A percentile compares a stretch with the other conserved stretches of the same genome.
Evolutionary conservation across 2,888 invertebrate species (phyloP).

Genomic region (Ennomos erosarius): DNA sequence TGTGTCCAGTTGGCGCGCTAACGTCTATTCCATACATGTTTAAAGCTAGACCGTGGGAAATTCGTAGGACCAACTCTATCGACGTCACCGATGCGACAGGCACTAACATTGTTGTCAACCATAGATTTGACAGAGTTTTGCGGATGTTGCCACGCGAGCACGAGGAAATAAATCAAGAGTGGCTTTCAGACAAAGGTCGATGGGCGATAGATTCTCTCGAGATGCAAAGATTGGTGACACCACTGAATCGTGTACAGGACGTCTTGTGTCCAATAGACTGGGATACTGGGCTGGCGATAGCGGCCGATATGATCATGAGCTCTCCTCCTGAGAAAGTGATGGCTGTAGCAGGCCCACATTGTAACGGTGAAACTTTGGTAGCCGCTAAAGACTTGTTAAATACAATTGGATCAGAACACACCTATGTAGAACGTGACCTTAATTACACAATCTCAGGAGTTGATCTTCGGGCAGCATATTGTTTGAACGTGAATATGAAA

Average conservation of each 20-base stretch:
- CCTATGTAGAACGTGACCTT: constrained; percentile 64
- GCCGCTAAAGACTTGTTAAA: constrained; percentile 73
- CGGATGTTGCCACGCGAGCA: constrained; percentile 73
- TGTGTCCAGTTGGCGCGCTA: constrained; percentile 99
- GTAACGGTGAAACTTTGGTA: constrained; percentile 73
- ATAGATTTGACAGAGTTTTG: constrained; percentile 67
- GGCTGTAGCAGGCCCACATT: constrained; percentile 71
- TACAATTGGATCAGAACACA: constrained; percentile 65
- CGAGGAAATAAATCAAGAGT: constrained; percentile 94
- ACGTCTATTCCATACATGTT: constrained; percentile 98
- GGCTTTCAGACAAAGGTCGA: constrained; percentile 98
- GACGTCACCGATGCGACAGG: constrained; percentile 79
- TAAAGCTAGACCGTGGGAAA: constrained; percentile 99
- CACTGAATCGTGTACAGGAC: constrained; percentile 92
- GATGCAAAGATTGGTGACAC: constrained; percentile 96
- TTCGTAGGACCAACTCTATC: constrained; percentile 87
- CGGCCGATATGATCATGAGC: constrained; percentile 86
- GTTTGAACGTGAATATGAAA: constrained; percentile 88
- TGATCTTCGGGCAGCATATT: constrained; percentile 72
- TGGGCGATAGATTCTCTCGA: constrained; percentile 99
- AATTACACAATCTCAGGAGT: constrained; percentile 47
- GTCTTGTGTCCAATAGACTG: constrained; percentile 94
- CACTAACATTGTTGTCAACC: constrained; percentile 69
- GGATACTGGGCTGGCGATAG: constrained; percentile 94
- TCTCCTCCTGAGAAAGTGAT: constrained; percentile 83